Percentiles rank a stretch among this genome's conserved stretches.
Evolutionary conservation across 1,140 invertebrate genomes (phyloP).

Genomic region (Drosophila nigromelanica): DNA sequence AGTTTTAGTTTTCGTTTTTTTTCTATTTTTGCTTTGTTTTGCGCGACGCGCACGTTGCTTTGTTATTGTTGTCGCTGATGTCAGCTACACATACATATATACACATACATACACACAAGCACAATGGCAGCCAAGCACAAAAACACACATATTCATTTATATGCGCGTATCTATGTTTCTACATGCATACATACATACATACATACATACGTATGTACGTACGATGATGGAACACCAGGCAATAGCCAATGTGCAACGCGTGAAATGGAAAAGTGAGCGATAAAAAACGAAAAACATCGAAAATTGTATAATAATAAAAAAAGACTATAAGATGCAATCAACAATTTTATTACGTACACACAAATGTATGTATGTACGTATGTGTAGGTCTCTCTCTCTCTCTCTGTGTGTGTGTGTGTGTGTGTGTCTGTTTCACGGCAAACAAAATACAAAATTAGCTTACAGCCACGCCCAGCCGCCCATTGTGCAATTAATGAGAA

Average conservation of each 20-base stretch:
- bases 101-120: conserved; percentile 14
- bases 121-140: conserved; percentile 8
- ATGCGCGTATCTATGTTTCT: background rate
- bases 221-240: conserved; percentile 27
- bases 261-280: conserved; percentile 30
- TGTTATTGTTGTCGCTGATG: conserved; percentile 77
- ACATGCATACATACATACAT: background rate
- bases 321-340: conserved; percentile 11
- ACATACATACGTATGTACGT: conserved; percentile 1
- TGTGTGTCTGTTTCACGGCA: background rate
- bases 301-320: conserved; percentile 56
- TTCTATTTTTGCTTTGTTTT: conserved; percentile 43
- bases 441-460: conserved; percentile 15
- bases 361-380: too few species aligned
- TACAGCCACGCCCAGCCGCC: conserved; percentile 22
- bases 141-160: conserved; percentile 1
- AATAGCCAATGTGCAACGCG: conserved; percentile 42
- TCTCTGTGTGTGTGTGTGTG: background rate
- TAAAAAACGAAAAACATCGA: conserved; percentile 20
- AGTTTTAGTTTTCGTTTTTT: conserved; percentile 45
- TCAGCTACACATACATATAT: conserved; percentile 57
- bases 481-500: conserved; percentile 26
- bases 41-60: conserved; percentile 61
- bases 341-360: conserved; percentile 6
- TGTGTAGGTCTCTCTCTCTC: background rate